Conservation (phyloP, 2,113 vertebrate genomes). For the Planiliza haematocheilus region DNA sequence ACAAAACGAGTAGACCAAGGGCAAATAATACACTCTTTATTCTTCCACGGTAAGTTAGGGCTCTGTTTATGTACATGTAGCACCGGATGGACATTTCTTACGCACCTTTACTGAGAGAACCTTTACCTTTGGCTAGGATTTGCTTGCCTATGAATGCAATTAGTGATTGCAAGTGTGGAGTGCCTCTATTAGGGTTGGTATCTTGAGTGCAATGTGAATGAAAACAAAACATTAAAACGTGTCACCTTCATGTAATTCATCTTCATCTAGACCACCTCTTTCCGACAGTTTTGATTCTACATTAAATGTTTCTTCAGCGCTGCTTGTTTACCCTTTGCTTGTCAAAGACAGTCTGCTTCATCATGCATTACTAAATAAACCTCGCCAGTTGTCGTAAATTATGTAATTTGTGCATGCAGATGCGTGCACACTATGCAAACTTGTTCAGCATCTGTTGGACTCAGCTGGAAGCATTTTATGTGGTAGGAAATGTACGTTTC, state of each 20-base stretch:
- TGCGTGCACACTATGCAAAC: not conserved
- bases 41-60: no score
- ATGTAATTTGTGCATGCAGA: not conserved
- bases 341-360: not conserved
- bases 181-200: not conserved
- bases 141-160: not conserved
- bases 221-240: not conserved
- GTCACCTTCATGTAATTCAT: not conserved
- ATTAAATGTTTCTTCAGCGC: not conserved
- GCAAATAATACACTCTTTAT: conserved; percentile 15
- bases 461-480: not conserved
- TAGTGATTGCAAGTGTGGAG: not conserved
- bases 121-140: no score
- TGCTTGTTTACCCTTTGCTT: not conserved
- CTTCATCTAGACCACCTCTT: not conserved
- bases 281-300: not conserved
- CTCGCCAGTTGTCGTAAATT: not conserved
- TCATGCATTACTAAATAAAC: not conserved
- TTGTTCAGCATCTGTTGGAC: not conserved
- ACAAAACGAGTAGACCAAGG: conserved; percentile 54
- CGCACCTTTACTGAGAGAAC: no score
- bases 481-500: not conserved
- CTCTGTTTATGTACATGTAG: not conserved
- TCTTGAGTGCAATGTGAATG: not conserved
- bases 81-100: not conserved